These are phyloP conservation scores for Picathartes gymnocephalus DNA, from an alignment of 2,113 vertebrate genomes.

Conservation along the genomic window DNA sequence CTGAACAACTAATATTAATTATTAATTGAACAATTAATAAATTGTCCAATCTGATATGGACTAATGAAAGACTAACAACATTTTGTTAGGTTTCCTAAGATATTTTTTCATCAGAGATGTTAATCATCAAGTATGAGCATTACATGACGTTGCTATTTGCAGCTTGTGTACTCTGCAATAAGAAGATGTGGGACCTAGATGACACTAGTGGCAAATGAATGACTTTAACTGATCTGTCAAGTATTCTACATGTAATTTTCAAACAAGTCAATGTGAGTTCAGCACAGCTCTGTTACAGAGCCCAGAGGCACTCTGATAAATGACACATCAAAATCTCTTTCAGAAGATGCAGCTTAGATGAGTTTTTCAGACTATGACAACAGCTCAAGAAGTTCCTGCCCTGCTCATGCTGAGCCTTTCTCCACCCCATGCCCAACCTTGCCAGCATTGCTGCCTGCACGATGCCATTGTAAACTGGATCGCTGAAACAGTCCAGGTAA, in stretches of 20 bases:
- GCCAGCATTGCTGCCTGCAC: accelerated
- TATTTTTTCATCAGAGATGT: not conserved
- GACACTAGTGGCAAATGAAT: not conserved
- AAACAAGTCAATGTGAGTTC: not conserved
- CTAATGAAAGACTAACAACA: not conserved
- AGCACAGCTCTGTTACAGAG: not conserved
- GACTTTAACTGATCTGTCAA: not conserved
- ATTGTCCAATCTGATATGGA: not conserved
- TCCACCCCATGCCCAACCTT: not conserved
- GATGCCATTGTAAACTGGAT: not conserved
- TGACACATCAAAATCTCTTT: not conserved
- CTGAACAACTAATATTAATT: too few relatives aligned
- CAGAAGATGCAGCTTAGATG: not conserved
- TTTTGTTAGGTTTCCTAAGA: not conserved
- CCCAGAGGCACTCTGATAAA: not conserved
- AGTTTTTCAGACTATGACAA: not conserved
- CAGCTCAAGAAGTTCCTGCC: not conserved
- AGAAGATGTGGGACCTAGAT: not conserved
- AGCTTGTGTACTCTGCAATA: not conserved
- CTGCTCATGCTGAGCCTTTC: not conserved
- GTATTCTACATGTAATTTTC: not conserved
- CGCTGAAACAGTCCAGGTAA: not conserved
- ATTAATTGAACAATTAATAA: not conserved
- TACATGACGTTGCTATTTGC: not conserved
- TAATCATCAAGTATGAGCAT: not conserved